A percentile compares a stretch with the other conserved stretches of the same genome.
Conservation (phyloP, 2,888 invertebrate genomes). For the Noctuana brunneofusca region DNA sequence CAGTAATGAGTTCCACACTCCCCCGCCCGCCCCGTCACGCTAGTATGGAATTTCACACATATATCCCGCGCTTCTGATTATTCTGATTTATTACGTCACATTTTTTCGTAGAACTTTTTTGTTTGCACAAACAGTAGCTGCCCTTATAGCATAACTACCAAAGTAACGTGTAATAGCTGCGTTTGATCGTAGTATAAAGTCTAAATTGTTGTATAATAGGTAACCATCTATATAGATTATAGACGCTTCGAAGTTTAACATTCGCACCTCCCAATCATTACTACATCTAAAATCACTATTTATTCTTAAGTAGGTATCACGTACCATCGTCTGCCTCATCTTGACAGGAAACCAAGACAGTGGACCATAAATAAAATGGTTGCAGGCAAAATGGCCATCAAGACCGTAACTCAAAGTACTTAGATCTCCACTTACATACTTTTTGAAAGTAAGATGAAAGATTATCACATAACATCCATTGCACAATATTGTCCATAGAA, state of each 20-base stretch:
- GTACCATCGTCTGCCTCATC: too few relatives aligned
- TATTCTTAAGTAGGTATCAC: too few relatives aligned
- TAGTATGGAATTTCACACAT: slow-evolving; percentile 79
- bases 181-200: not conserved
- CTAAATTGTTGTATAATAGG: too few relatives aligned
- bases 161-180: not conserved
- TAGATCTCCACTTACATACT: not conserved
- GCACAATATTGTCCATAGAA: slow-evolving; percentile 18
- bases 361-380: too few relatives aligned
- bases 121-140: slow-evolving; percentile 32
- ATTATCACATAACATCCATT: slow-evolving; percentile 16
- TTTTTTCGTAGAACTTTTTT: slow-evolving; percentile 45
- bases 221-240: too few relatives aligned
- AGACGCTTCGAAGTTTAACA: too few relatives aligned
- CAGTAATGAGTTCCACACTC: slow-evolving; percentile 75
- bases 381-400: not conserved
- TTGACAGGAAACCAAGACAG: too few relatives aligned
- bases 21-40: slow-evolving; percentile 54
- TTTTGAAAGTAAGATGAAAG: not conserved
- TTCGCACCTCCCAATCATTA: too few relatives aligned
- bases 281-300: too few relatives aligned
- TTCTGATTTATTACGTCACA: slow-evolving; percentile 67
- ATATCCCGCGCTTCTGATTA: slow-evolving; percentile 66
- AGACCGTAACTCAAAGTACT: not conserved
- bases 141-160: not conserved